Evolutionary conservation across 2,888 invertebrate genomes (phyloP).

Genomic region (Microctonus hyperodae): DNA sequence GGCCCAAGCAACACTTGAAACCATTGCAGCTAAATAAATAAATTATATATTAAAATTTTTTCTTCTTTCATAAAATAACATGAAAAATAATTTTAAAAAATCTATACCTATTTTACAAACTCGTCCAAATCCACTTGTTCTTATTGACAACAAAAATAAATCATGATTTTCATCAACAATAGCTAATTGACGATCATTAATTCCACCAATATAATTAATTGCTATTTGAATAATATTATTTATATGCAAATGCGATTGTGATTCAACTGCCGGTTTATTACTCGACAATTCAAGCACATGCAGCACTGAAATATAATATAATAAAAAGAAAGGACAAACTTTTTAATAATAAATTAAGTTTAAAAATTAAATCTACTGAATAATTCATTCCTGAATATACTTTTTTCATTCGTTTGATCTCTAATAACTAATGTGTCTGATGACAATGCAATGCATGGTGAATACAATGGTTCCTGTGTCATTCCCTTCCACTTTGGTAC

Average conservation of each 20-base stretch:
- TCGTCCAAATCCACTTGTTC: slow-evolving; percentile 63
- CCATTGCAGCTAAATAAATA: slow-evolving; percentile 68
- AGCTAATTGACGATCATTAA: slow-evolving; percentile 83
- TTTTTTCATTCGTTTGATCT: slow-evolving; percentile 83
- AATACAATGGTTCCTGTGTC: slow-evolving; percentile 81
- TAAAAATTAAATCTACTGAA: no score
- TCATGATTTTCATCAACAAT: slow-evolving; percentile 90
- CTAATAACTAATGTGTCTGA: slow-evolving; percentile 87
- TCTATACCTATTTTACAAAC: slow-evolving; percentile 59
- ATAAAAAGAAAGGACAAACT: slow-evolving; percentile 6
- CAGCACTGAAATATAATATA: slow-evolving; percentile 68
- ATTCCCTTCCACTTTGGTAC: slow-evolving; percentile 87
- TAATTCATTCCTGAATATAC: no score
- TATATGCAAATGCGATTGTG: slow-evolving; percentile 77
- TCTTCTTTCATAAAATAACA: background rate
- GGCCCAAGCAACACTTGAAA: slow-evolving; percentile 74
- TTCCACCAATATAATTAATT: slow-evolving; percentile 83
- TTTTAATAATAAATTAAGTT: background rate
- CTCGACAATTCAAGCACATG: slow-evolving; percentile 85
- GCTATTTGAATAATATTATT: slow-evolving; percentile 83
- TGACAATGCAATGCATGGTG: slow-evolving; percentile 80
- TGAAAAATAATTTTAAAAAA: background rate
- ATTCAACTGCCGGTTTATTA: slow-evolving; percentile 77
- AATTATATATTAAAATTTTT: background rate
- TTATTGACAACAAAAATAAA: slow-evolving; percentile 80